Base-by-base conservation (phyloP, 2,113 vertebrate genomes). In the Eretmochelys imbricata region DNA sequence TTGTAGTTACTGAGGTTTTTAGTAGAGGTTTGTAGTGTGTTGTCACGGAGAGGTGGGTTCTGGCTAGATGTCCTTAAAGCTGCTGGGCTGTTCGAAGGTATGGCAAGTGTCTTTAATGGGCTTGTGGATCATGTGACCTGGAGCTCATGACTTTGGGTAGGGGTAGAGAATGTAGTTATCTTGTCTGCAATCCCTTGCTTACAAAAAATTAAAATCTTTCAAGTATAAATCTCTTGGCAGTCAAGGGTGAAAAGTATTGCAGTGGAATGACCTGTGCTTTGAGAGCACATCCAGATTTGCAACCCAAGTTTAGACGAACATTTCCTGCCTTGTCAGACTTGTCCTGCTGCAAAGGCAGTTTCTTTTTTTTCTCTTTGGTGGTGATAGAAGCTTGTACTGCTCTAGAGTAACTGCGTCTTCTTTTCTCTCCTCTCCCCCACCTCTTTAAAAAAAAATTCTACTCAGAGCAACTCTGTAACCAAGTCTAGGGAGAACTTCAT, bases 261-360 rank as follows among this genome's bases (percentile, higher is more conserved):
- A 29, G 38, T 89, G 85, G 65, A 84, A 31, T 81, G 89, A 75
- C 49, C 75, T 92, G 17, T 94, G 82, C 89, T 22, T 10, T 83
- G 38, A 76, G 10, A 5, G 25, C 89, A 59, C 78, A 78, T 91
- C 94, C 96, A 94, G 92, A 94, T 95, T 95, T 95, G 95, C 90
- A 97, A 79, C 89, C 89, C 50, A 79, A 92, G 83, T 94, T 95
- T 89, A 75, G 75, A 72, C 92, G 91, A 85, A 75, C 5, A 5
- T 85, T 95, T 96, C 92, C 84, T 97, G 90, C 93, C 93, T 91
- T 95, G 95, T 95, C 96, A 78, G 80, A 38, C 89, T 88, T 85
- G 72, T 53, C 86, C 1, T 4, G 46, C 42, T 90, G 57, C 2
- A 2, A 38, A 22, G 57, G n/a, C 75, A n/a, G 1, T 80, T 96